Base-by-base conservation (phyloP, 2,113 vertebrate species). In the Stomatorhinus ivindoensis region DNA sequence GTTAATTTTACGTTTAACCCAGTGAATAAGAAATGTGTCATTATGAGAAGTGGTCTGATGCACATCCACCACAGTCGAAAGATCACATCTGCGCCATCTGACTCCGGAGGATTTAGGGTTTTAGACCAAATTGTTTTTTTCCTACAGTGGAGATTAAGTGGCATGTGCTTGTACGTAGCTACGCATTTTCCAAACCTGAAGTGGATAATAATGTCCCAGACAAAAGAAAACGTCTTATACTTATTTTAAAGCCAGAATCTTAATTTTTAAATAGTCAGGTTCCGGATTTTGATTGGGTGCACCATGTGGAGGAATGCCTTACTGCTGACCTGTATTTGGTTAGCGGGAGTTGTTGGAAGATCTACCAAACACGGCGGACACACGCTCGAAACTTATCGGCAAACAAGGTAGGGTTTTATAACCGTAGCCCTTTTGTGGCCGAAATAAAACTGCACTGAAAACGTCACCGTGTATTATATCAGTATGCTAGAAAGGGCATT, bases 31-130 rank as follows among this genome's bases (percentile, higher is more conserved):
- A 91, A 83, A 80, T 91, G 90, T 93, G 92, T 92, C 92, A 94
- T 95, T 94, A 92, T 91, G 92, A 93, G 93, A 93, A 91, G 92
- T 94, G 94, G 89, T 91, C 84, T 92, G 92, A 94, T 93, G 92
- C 94, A 92, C 94, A 95, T 94, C 93, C 94, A 88, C 93, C 91
- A 89, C 94, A 65, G 87, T 93, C 95, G 90, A 95, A 94, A 94
- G 95, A 96, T 96, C 95, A 96, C 95, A 96, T 95, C 95, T 95
- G 95, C 93, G 94, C 95, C 95, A 96, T 96, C 95, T 96, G 96
- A 96, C 95, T 92, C 95, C 94, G 91, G 94, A 94, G 95, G 96
- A 96, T 96, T 96, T 96, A 95, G 92, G 94, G 95, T 95, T 95
- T 96, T 96, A 96, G 95, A 94, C 94, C 94, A 95, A 96, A 96